Evolutionary conservation across 2,888 invertebrate species (phyloP), one percentile per base, ranked within the genome.

Genomic region (Dysmachus trigonus): DNA sequence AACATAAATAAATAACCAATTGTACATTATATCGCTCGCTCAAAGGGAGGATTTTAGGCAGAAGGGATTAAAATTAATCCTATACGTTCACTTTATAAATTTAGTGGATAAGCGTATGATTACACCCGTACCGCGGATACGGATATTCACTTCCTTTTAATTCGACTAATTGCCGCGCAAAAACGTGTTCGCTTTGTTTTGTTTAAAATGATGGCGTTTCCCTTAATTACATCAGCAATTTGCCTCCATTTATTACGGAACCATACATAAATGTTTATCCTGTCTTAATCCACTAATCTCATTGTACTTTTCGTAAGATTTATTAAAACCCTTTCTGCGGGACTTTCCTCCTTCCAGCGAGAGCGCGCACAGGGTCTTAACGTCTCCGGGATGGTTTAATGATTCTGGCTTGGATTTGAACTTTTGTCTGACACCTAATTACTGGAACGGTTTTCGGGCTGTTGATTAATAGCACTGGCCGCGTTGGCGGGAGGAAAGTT

Each of bases 361-460:
- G 10, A 3, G 7, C 62, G n/a, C n/a, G n/a, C n/a, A n/a, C n/a
- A n/a, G n/a, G n/a, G n/a, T n/a, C n/a, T 62, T 62, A 27, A 10
- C 62, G 62, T 62, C 62, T 62, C 7, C 47, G 27, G 62, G 62
- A 62, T 62, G 22, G 62, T 62, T 62, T 62, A 62, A 62, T 22
- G 62, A 62, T 62, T 62, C 27, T 62, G 62, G 62, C 22, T 62
- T 27, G 62, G 62, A 38, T 83, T 82, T 82, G 71, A 62, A 31
- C 22, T 83, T 62, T 62, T 22, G 30, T 72, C 83, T 83, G 83
- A 83, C 83, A 83, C 71, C 72, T 83, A 83, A 83, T 83, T 83
- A 83, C 83, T 35, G 72, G 27, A 83, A 83, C 72, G 83, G 22
- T 83, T 18, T 41, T 72, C 7, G 27, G 72, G 33, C 22, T 13